Evolutionary conservation across 2,888 invertebrate genomes (phyloP).

Genomic region (Halocaridina rubra): DNA sequence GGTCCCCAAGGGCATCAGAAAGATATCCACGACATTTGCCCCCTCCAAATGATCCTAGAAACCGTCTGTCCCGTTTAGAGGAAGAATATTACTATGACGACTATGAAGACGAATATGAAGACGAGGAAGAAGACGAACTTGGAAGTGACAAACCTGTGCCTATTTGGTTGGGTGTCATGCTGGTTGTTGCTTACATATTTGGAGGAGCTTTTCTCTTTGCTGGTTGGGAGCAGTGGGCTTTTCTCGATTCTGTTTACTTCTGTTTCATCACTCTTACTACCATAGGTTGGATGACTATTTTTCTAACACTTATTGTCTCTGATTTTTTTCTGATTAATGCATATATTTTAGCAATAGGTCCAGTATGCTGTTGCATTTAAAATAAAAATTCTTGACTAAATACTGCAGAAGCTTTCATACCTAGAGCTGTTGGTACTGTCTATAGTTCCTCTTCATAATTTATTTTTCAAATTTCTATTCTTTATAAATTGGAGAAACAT

Average conservation of each 20-base stretch:
- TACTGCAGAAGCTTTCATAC: too few species aligned
- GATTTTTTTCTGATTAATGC: too few species aligned
- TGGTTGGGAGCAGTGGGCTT: slow-evolving; percentile 87
- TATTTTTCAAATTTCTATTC: too few species aligned
- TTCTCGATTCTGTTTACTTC: slow-evolving; percentile 90
- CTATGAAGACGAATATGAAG: slow-evolving; percentile 69
- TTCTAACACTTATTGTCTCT: too few species aligned
- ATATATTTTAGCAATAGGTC: too few species aligned
- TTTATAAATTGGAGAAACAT: too few species aligned
- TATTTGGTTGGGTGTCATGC: slow-evolving; percentile 80
- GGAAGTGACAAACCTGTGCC: slow-evolving; percentile 79
- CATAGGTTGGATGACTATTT: slow-evolving; percentile 77
- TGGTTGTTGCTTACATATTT: slow-evolving; percentile 89
- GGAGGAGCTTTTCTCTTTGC: slow-evolving; percentile 87
- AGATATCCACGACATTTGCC: slow-evolving; percentile 63
- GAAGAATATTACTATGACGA: slow-evolving; percentile 72
- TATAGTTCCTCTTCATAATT: too few species aligned
- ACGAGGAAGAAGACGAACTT: slow-evolving; percentile 65
- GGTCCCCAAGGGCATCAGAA: slow-evolving; percentile 63
- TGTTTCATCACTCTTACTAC: slow-evolving; percentile 94
- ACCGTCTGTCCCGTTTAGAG: slow-evolving; percentile 70
- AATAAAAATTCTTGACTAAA: too few species aligned
- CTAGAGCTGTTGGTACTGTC: too few species aligned
- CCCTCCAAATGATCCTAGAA: slow-evolving; percentile 67
- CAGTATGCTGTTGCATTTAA: too few species aligned